Base-by-base conservation (phyloP, 2,797 vertebrate species). In the Acrocephalus scirpaceus region DNA sequence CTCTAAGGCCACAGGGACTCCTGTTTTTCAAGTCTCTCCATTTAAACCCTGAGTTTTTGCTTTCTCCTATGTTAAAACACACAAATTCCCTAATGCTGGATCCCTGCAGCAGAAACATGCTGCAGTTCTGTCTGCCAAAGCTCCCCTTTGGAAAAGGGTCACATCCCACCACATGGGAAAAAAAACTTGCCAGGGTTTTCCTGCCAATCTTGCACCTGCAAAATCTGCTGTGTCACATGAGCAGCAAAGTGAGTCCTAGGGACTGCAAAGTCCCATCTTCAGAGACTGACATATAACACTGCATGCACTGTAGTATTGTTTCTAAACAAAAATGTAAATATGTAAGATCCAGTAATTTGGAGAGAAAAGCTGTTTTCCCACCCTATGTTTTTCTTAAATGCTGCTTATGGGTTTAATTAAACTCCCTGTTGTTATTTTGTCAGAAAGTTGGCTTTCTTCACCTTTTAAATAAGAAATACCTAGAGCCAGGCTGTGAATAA, bases 331-430 rank as follows among this genome's bases (percentile, higher is more conserved):
- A 2, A 38, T 25, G 3, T 57, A 60, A 73, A 82, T 47, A 50
- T 5, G 19, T 61, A 75, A 84, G 82, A 93, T 61, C 38, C 47
- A 72, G 0, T 64, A 10, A 26, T 40, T 60, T 36, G 45, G 66
- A 48, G 48, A 51, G 67, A 62, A 72, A 47, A 56, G 22, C 53
- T 48, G 16, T 75, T 80, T 71, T 57, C 51, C 44, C 44, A 0
- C 44, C 71, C 47, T 64, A 61, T 25, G 1, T 70, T 91, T 93
- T 73, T 87, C 86, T 91, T 78, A n/a, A 61, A 75, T 40, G 72
- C 72, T 91, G 51, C 70, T 95, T 85, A 34, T 27, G 23, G 14
- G 10, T 92, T 92, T 95, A 78, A 96, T 96, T 94, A 93, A 92
- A 84, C 40, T 88, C 18, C 7, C 61, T 76, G 4, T 82, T 62